These are phyloP conservation scores for Picus viridis DNA, from an alignment of 2,797 vertebrate genomes.

Conservation along the genomic window DNA sequence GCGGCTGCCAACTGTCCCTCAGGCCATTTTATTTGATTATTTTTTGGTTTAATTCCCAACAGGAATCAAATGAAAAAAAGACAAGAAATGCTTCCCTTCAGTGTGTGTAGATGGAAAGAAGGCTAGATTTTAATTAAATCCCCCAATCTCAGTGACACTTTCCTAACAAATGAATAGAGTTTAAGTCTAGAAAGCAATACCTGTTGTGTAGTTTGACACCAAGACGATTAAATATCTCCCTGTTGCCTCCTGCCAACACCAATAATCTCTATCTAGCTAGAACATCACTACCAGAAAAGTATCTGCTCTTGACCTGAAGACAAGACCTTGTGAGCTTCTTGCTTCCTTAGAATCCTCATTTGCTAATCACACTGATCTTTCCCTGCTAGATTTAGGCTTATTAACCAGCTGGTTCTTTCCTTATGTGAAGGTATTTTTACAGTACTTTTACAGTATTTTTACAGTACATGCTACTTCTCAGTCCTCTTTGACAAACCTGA, in stretches of 20 bases:
- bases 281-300: not conserved
- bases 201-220: not conserved
- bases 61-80: not conserved
- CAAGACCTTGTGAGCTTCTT: not conserved
- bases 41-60: not conserved
- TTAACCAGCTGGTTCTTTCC: not conserved
- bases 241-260: not conserved
- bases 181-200: not conserved
- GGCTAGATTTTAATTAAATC: not conserved
- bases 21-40: not conserved
- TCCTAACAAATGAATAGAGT: not conserved
- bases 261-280: not conserved
- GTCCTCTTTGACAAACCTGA: not conserved
- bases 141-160: not conserved
- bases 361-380: not conserved
- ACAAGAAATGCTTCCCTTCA: not conserved
- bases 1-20: not conserved
- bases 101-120: not conserved
- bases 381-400: not conserved
- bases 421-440: not conserved
- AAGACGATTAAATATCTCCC: not conserved
- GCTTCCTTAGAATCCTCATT: not conserved
- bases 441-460: not conserved
- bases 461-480: not conserved
- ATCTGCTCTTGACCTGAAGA: not conserved